Percentiles rank a stretch among this genome's conserved stretches.
phyloP scores from a whole-genome alignment of 2,797 vertebrate genomes.

The Nannoperca australis region DNA sequence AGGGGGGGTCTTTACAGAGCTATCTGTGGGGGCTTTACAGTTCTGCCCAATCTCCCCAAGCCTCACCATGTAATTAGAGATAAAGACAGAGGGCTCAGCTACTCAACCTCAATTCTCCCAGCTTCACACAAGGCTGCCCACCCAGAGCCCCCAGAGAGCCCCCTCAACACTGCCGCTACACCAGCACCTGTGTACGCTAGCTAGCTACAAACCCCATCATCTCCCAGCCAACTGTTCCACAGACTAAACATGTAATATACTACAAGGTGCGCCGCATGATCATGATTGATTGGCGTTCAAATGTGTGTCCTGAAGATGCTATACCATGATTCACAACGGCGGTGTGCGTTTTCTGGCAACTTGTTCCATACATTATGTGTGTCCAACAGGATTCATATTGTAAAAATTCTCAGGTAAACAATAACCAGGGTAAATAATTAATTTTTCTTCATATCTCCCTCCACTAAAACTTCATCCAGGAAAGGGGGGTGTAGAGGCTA shows the following conservation, averaged over 20 bases:
- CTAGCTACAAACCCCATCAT: constrained; percentile 37
- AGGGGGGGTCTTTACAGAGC: constrained; percentile 20
- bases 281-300: constrained; percentile 47
- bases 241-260: constrained; percentile 30
- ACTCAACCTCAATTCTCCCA: constrained; percentile 80
- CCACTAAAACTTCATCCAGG: constrained; percentile 67
- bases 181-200: constrained; percentile 41
- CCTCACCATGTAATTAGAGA: constrained; percentile 82
- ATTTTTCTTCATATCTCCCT: constrained; percentile 78
- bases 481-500: constrained; percentile 63
- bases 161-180: constrained; percentile 32
- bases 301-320: constrained; percentile 36
- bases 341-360: not conserved
- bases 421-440: constrained; percentile 70
- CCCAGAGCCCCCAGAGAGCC: constrained; percentile 65
- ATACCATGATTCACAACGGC: constrained; percentile 10
- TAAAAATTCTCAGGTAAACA: constrained; percentile 72
- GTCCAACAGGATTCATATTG: constrained; percentile 45
- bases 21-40: constrained; percentile 68
- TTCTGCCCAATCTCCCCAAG: constrained; percentile 78
- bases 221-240: constrained; percentile 41
- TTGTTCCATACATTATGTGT: constrained; percentile 30
- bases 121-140: constrained; percentile 75
- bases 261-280: constrained; percentile 29
- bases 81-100: constrained; percentile 79